Percentiles rank a stretch among this genome's conserved stretches.
These are phyloP conservation scores for Drosophila pachea DNA, from an alignment of 1,140 invertebrate species.

Conservation along the genomic window DNA sequence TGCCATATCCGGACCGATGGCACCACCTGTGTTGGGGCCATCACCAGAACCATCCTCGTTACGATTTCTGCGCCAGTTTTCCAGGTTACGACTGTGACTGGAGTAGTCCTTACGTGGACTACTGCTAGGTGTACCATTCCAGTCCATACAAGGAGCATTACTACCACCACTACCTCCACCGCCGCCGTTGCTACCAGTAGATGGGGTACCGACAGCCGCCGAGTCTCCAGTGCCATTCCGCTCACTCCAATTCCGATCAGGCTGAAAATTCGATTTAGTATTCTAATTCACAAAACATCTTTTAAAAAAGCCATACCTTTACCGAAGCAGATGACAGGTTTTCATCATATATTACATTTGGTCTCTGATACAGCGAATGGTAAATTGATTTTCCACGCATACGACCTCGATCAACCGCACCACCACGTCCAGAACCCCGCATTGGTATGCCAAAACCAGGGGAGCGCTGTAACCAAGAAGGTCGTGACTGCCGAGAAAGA, in stretches of 20 bases:
- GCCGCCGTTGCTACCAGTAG: constrained; percentile 53
- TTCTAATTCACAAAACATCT: no score
- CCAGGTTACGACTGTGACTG: constrained; percentile 81
- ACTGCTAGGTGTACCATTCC: constrained; percentile 80
- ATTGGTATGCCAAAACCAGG: constrained; percentile 57
- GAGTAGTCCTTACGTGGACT: constrained; percentile 83
- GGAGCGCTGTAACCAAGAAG: constrained; percentile 82
- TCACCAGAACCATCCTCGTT: constrained; percentile 79
- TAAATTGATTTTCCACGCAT: constrained; percentile 80
- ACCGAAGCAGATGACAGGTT: constrained; percentile 34
- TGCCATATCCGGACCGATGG: constrained; percentile 36
- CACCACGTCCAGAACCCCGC: constrained; percentile 80
- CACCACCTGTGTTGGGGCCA: constrained; percentile 24
- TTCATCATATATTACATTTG: constrained; percentile 69
- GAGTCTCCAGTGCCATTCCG: constrained; percentile 82
- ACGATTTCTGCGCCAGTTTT: constrained; percentile 83
- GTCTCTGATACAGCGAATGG: constrained; percentile 74
- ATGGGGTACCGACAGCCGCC: constrained; percentile 12
- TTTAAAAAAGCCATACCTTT: constrained; percentile 41
- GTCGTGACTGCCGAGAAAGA: constrained; percentile 46
- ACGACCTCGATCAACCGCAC: constrained; percentile 81
- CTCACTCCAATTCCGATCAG: constrained; percentile 81
- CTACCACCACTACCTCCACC: constrained; percentile 61
- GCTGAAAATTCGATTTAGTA: constrained; percentile 16
- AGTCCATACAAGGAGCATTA: constrained; percentile 79